Percentiles rank a stretch among this genome's conserved stretches.
phyloP scores from a whole-genome alignment of 2,888 invertebrate genomes.

The Balanococcus diminutus region DNA sequence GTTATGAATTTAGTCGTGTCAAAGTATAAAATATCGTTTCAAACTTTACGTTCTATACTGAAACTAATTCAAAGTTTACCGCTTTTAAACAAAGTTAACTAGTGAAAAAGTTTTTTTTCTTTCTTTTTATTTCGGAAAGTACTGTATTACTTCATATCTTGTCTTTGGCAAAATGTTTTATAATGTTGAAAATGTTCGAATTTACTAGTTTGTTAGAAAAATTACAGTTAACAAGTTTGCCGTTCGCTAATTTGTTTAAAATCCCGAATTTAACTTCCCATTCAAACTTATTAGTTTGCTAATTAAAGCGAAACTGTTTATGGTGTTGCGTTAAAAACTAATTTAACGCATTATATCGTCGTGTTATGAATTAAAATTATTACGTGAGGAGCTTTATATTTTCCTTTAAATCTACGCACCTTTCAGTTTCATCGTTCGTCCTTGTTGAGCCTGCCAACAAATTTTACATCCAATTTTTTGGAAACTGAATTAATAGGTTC shows the following conservation, averaged over 20 bases:
- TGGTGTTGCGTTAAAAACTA: conserved; percentile 34
- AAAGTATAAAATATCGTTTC: conserved; percentile 39
- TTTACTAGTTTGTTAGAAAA: conserved; percentile 39
- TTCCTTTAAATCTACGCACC: not conserved
- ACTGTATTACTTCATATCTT: conserved; percentile 32
- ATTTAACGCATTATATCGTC: conserved; percentile 19
- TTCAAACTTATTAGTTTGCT: conserved; percentile 37
- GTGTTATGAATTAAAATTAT: conserved; percentile 30
- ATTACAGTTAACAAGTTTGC: conserved; percentile 42
- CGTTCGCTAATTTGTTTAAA: conserved; percentile 40
- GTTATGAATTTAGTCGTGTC: conserved; percentile 41
- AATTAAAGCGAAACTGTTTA: conserved; percentile 29
- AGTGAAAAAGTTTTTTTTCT: conserved; percentile 39
- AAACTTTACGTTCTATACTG: conserved; percentile 22
- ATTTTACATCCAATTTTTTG: too few species aligned
- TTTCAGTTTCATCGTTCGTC: not conserved
- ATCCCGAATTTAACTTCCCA: conserved; percentile 40
- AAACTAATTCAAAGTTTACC: conserved; percentile 49
- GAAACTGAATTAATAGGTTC: too few species aligned
- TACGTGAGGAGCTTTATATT: not conserved
- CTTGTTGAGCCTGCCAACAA: too few species aligned
- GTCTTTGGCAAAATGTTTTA: conserved; percentile 39
- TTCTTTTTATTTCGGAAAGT: not conserved
- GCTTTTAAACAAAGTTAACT: conserved; percentile 46
- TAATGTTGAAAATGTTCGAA: conserved; percentile 39